Conservation (phyloP, 1,140 invertebrate genomes). For the Scaptomyza montana region DNA sequence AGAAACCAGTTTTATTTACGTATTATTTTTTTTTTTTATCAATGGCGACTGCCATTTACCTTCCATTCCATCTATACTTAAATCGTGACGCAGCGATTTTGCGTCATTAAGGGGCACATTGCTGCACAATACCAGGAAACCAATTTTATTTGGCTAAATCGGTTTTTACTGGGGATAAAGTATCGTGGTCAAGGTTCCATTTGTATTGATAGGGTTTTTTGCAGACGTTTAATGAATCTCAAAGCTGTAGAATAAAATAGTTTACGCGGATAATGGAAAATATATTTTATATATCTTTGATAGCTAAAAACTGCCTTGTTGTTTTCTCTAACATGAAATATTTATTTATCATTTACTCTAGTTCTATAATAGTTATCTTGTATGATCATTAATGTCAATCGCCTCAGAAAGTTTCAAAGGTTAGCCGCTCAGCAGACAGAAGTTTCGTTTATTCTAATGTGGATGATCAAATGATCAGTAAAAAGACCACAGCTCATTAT, state of each 20-base stretch:
- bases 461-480: constrained; percentile 14
- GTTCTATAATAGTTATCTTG: too few species aligned
- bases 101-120: not conserved
- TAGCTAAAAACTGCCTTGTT: too few species aligned
- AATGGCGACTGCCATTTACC: constrained; percentile 37
- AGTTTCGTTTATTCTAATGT: not conserved
- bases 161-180: constrained; percentile 40
- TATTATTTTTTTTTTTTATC: constrained; percentile 24
- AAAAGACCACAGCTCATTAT: constrained; percentile 8
- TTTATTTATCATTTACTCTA: too few species aligned
- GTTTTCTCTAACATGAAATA: too few species aligned
- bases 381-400: too few species aligned
- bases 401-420: too few species aligned
- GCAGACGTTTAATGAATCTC: too few species aligned
- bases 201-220: constrained; percentile 7
- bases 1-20: not conserved
- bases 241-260: too few species aligned
- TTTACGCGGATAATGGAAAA: too few species aligned
- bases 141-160: constrained; percentile 41
- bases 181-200: constrained; percentile 21
- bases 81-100: constrained; percentile 71
- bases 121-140: constrained; percentile 25
- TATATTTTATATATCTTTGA: too few species aligned
- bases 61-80: constrained; percentile 51
- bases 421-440: too few species aligned